Conservation (phyloP, 2,113 vertebrate species). For the Strix aluco region DNA sequence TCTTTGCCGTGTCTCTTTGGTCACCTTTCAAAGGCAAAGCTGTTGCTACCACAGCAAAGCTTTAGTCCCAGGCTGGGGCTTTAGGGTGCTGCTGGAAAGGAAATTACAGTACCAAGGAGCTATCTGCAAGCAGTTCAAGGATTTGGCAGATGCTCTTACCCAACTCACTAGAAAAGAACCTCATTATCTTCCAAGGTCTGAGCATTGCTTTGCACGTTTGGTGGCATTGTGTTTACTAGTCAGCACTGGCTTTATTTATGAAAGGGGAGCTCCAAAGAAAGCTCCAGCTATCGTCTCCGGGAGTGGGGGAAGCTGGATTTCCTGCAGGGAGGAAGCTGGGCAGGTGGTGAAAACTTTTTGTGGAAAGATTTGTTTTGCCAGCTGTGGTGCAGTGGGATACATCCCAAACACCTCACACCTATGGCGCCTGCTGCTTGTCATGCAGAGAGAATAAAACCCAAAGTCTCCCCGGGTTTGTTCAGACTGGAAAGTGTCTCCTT, state of each 20-base stretch:
- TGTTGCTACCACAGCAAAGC: neutral
- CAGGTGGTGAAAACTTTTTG: neutral
- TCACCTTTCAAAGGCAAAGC: neutral
- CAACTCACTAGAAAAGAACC: neutral
- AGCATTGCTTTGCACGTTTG: neutral
- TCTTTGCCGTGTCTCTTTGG: neutral
- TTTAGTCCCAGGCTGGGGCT: neutral
- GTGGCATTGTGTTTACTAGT: neutral
- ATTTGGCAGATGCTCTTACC: neutral
- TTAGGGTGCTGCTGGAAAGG: neutral
- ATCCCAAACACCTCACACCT: neutral
- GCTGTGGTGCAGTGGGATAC: neutral
- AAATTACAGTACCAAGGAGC: neutral
- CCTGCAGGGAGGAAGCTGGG: neutral
- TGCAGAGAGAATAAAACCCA: neutral
- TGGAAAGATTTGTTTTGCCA: constrained; percentile 43
- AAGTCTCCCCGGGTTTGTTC: neutral
- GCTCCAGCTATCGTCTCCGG: neutral
- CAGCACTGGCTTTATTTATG: neutral
- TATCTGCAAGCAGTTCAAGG: neutral
- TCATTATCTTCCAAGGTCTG: neutral
- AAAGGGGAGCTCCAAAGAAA: constrained; percentile 31
- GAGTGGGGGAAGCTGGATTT: neutral
- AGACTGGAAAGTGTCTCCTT: neutral
- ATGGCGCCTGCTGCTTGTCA: neutral